Evolutionary conservation across 1,140 invertebrate genomes (phyloP).

Genomic region (Babylonia areolata): DNA sequence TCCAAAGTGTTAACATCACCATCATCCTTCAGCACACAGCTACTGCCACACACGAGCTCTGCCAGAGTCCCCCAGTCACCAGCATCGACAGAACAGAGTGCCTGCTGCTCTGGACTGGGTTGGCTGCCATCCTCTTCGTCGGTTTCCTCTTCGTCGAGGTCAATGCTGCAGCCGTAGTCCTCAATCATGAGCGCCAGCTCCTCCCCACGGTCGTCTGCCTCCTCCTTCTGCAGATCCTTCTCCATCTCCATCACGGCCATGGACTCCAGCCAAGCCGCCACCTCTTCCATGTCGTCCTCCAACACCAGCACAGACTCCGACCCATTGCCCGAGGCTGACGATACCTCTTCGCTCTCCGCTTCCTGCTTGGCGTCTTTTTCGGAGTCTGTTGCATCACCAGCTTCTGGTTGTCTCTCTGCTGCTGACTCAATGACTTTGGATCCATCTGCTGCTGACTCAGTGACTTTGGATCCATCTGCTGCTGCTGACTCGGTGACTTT

Average conservation of each 20-base stretch:
- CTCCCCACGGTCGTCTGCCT: neutral
- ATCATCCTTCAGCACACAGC: too few species aligned
- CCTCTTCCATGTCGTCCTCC: conserved; percentile 20
- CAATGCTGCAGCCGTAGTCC: conserved; percentile 6
- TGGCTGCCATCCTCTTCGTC: neutral
- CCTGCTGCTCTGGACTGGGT: too few species aligned
- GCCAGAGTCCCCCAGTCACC: too few species aligned
- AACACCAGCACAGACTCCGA: neutral
- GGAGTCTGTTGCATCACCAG: too few species aligned
- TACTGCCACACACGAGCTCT: too few species aligned
- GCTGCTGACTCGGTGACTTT: too few species aligned
- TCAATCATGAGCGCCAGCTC: conserved; percentile 17
- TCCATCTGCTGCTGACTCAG: too few species aligned
- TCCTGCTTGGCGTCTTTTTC: neutral
- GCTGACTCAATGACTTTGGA: too few species aligned
- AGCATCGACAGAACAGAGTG: too few species aligned
- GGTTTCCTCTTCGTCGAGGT: neutral
- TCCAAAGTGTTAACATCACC: too few species aligned
- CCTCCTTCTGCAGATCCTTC: neutral
- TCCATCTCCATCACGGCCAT: conserved; percentile 20
- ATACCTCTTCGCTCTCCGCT: neutral
- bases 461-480: too few species aligned
- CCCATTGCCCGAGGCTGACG: neutral
- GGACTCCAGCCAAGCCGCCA: conserved; percentile 3
- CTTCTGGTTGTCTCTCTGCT: too few species aligned